Evolutionary conservation across 2,888 invertebrate species (phyloP), one percentile per base, ranked within the genome.

Genomic region (Orthonychiurus folsomi): DNA sequence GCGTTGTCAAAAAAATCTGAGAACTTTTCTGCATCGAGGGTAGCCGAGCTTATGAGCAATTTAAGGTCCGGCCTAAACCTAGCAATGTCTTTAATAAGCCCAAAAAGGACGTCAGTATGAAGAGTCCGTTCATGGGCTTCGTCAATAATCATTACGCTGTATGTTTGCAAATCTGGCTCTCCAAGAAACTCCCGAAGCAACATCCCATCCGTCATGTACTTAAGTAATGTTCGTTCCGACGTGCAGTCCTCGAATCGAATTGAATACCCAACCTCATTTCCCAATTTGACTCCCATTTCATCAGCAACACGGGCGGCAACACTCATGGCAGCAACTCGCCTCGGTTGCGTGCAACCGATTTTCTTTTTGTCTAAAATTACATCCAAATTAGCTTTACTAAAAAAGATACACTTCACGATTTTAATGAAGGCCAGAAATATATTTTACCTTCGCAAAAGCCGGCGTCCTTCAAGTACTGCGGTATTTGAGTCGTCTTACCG

Each of bases 161-260:
- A 99, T 1, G 92, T 87, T 52, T 87, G 88, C 62, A 99, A 80
- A 80, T 96, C 96, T 0, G 99, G 99, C 78, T 99, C 97, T 53
- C 93, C 90, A 1, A 99, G 82, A 77, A 99, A 99, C 79, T 99
- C 99, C 74, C 99, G 81, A 69, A 99, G 89, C 53, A 99, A 79
- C 75, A 97, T 99, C 74, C 99, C 99, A 79, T 99, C 99, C 28
- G 99, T 99, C 97, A 99, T 97, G 76, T 99, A 99, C 78, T 99
- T 99, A 57, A 99, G 84, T 23, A 93, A 82, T 5, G 99, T 99
- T 71, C 95, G 82, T 77, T 97, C 96, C 2, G 95, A 95, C 0
- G 97, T 97, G 76, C 97, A 99, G 77, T 99, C 99, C 80, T 99
- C 99, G 81, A 99, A 99, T 73, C 99, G 84, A 74, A 99, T 99